These are phyloP conservation scores for Halcyon malimbica DNA, from an alignment of 2,113 vertebrate species.

Conservation along the genomic window DNA sequence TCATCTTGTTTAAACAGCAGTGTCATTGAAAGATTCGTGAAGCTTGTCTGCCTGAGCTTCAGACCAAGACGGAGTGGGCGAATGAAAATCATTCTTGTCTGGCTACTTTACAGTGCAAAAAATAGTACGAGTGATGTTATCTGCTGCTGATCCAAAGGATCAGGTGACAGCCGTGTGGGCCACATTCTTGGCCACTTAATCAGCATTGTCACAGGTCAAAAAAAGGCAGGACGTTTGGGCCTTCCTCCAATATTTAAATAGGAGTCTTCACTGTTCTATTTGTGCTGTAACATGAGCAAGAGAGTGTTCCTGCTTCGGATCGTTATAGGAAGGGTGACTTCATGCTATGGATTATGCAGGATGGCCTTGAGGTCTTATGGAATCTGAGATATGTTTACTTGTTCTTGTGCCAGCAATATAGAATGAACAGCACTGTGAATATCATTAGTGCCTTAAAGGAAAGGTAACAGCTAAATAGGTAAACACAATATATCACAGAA, in stretches of 20 bases:
- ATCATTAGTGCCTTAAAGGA: not conserved
- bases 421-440: not conserved
- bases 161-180: conserved; percentile 21
- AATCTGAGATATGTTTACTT: not conserved
- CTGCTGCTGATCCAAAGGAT: conserved; percentile 20
- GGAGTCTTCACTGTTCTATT: conserved; percentile 30
- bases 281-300: conserved; percentile 44
- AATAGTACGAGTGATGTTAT: conserved; percentile 14
- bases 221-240: conserved; percentile 14
- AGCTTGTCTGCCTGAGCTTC: not conserved
- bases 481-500: not conserved
- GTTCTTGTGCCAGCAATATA: not conserved
- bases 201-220: conserved; percentile 44
- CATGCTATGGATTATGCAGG: conserved; percentile 8
- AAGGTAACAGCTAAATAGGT: not conserved
- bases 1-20: not conserved
- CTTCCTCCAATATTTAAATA: conserved; percentile 1
- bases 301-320: not conserved
- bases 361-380: not conserved
- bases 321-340: conserved; percentile 49
- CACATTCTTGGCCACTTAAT: conserved; percentile 21
- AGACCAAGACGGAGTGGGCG: not conserved
- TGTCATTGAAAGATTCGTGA: not conserved
- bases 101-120: not conserved
- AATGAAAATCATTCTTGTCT: not conserved